A percentile compares a stretch with the other conserved stretches of the same genome.
Conservation (phyloP, 2,888 invertebrate species). For the Agrotis puta region DNA sequence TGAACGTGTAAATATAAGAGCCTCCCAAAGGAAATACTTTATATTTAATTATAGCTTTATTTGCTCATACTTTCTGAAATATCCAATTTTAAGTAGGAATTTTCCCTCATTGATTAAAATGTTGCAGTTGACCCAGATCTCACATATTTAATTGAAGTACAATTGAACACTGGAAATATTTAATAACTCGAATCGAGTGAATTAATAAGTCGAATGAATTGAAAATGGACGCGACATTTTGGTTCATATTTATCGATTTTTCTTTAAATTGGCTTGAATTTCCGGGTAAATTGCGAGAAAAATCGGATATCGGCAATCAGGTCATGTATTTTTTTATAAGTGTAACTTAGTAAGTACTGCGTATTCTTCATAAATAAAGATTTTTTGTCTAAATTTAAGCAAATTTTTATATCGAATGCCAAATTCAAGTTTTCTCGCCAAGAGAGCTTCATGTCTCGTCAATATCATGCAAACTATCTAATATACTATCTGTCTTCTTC, state of each 20-base stretch:
- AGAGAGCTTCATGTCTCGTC: background rate
- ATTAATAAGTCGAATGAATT: too few relatives aligned
- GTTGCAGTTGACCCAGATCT: background rate
- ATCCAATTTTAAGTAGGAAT: background rate
- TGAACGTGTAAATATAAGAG: background rate
- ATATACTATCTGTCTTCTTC: too few relatives aligned
- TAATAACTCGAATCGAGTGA: background rate
- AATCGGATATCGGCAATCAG: background rate
- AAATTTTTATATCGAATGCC: too few relatives aligned
- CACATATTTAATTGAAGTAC: background rate
- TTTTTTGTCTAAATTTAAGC: too few relatives aligned
- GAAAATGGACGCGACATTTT: background rate
- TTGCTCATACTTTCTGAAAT: background rate
- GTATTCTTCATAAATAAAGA: too few relatives aligned
- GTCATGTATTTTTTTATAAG: too few relatives aligned
- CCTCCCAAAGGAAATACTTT: too few relatives aligned
- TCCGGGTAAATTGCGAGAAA: background rate
- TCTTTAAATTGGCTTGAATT: background rate
- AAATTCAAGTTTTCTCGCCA: too few relatives aligned
- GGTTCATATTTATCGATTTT: background rate
- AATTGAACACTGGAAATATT: background rate
- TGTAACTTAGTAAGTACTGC: too few relatives aligned
- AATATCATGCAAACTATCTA: background rate
- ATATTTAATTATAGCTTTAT: background rate
- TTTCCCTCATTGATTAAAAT: background rate